Evolutionary conservation across 2,888 invertebrate genomes (phyloP).

Genomic region (Drosophila meridiana): DNA sequence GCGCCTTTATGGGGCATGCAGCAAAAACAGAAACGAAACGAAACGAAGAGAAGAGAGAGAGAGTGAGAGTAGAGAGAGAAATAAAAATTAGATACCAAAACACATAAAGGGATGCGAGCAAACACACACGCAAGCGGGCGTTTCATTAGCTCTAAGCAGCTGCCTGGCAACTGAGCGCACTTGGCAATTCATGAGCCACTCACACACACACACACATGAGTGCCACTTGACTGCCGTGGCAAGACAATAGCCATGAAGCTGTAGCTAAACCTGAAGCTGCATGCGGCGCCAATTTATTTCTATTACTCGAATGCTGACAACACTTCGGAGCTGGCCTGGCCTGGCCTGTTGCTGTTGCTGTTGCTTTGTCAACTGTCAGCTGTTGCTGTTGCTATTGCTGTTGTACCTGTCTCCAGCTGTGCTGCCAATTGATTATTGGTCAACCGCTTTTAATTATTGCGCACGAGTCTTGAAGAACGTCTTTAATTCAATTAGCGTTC

Average conservation of each 20-base stretch:
- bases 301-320: slow-evolving; percentile 54
- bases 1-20: slow-evolving; percentile 67
- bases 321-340: not conserved
- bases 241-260: slow-evolving; percentile 48
- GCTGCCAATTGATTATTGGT: slow-evolving; percentile 74
- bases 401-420: slow-evolving; percentile 70
- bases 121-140: slow-evolving; percentile 23
- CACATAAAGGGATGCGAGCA: slow-evolving; percentile 3
- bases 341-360: not conserved
- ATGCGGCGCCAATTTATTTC: slow-evolving; percentile 73
- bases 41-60: slow-evolving; percentile 6
- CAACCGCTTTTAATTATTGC: slow-evolving; percentile 71
- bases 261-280: slow-evolving; percentile 47
- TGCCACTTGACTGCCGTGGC: slow-evolving; percentile 52
- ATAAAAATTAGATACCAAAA: slow-evolving; percentile 13
- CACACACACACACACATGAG: slow-evolving; percentile 27
- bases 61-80: not conserved
- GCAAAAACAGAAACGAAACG: slow-evolving; percentile 1
- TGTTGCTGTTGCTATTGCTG: slow-evolving; percentile 19
- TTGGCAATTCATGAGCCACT: slow-evolving; percentile 72
- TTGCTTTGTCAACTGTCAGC: slow-evolving; percentile 34
- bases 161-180: slow-evolving; percentile 55
- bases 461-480: slow-evolving; percentile 15
- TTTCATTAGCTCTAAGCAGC: slow-evolving; percentile 73
- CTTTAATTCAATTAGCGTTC: slow-evolving; percentile 65